Conservation (phyloP, 1,140 invertebrate genomes). For the Lordiphosa mommai region DNA sequence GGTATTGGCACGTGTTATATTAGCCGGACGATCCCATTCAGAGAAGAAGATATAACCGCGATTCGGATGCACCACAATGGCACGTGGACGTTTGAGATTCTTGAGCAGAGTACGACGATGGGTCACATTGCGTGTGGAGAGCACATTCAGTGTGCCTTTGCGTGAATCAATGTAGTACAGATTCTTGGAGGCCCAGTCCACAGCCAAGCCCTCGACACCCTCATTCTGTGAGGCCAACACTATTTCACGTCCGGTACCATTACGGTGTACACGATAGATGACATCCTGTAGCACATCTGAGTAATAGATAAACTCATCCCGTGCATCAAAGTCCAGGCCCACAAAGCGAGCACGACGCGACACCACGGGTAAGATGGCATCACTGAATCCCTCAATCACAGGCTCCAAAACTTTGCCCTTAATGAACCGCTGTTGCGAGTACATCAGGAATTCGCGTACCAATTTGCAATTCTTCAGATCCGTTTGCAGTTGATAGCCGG, state of each 20-base stretch:
- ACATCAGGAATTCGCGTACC: constrained; percentile 96
- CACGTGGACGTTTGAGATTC: constrained; percentile 94
- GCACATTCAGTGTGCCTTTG: constrained; percentile 96
- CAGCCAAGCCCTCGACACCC: constrained; percentile 97
- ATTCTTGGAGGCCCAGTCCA: constrained; percentile 98
- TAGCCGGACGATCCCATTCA: constrained; percentile 97
- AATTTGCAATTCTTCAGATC: constrained; percentile 92
- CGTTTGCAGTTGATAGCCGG: constrained; percentile 89
- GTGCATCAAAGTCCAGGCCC: constrained; percentile 96
- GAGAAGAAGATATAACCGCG: constrained; percentile 96
- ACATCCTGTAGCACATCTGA: constrained; percentile 98
- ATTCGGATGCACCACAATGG: constrained; percentile 97
- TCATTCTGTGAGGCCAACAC: constrained; percentile 97
- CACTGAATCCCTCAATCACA: constrained; percentile 93
- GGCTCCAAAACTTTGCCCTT: constrained; percentile 96
- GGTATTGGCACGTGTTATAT: constrained; percentile 93
- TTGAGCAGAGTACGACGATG: constrained; percentile 91
- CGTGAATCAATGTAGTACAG: constrained; percentile 98
- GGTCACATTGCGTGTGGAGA: constrained; percentile 92
- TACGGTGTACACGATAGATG: constrained; percentile 94
- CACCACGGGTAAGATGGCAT: constrained; percentile 95
- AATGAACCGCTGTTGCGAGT: constrained; percentile 97
- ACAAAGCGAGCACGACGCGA: constrained; percentile 96
- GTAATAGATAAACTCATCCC: constrained; percentile 96
- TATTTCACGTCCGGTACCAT: constrained; percentile 93